Conservation (phyloP, 2,113 vertebrate species). For the Neolamprologus variostigma region DNA sequence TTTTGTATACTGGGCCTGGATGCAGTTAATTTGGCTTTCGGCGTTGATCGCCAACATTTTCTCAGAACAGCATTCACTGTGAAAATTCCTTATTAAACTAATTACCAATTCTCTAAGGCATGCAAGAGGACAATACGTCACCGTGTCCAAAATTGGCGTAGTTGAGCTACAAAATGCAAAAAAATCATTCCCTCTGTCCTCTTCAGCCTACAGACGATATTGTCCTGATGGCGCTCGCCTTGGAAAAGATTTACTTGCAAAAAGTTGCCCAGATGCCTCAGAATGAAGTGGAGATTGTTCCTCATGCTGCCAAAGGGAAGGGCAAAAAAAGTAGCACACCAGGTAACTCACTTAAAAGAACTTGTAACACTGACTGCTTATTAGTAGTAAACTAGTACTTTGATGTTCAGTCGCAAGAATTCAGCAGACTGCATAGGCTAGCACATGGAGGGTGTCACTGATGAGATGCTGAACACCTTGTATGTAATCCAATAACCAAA, state of each 20-base stretch:
- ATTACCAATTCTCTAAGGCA: neutral
- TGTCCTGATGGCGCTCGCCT: constrained; percentile 93
- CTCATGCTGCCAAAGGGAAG: constrained; percentile 81
- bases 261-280: constrained; percentile 92
- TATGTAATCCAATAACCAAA: neutral
- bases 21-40: neutral
- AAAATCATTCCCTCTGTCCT: neutral
- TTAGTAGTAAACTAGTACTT: neutral
- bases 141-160: neutral
- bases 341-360: constrained; percentile 58
- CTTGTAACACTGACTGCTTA: neutral
- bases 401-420: neutral
- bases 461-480: neutral
- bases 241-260: constrained; percentile 95
- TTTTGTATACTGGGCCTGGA: neutral
- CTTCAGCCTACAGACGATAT: constrained; percentile 94
- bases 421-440: neutral
- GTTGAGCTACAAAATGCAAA: neutral
- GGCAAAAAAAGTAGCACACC: constrained; percentile 71
- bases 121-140: neutral
- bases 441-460: neutral
- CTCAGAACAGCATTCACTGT: neutral
- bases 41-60: neutral
- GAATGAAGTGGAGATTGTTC: constrained; percentile 82
- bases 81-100: neutral